Evolutionary conservation across 2,797 vertebrate genomes (phyloP).

Genomic region (Schizothorax lantsangensis): DNA sequence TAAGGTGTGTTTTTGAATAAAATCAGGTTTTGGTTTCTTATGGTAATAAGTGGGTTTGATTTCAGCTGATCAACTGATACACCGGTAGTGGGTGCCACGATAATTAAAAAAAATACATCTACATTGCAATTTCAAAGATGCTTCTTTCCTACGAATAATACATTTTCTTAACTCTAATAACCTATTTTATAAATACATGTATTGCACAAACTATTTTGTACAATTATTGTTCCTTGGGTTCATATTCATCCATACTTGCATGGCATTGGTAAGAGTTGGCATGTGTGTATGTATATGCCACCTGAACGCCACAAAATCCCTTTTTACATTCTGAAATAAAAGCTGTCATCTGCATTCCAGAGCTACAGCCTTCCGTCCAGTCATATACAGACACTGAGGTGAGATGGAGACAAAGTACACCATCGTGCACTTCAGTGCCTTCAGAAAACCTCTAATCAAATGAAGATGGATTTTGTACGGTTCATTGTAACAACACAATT

Average conservation of each 20-base stretch:
- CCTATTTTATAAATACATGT: background rate
- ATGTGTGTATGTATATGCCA: background rate
- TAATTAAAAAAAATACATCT: background rate
- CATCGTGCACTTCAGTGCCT: conserved; percentile 85
- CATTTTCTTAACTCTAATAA: background rate
- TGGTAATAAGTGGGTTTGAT: background rate
- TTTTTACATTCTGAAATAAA: background rate
- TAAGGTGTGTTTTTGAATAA: conserved; percentile 76
- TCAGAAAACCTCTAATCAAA: conserved; percentile 92
- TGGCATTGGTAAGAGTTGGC: background rate
- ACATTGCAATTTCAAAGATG: background rate
- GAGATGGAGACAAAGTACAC: conserved; percentile 71
- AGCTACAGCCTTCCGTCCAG: background rate
- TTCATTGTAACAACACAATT: conserved; percentile 88
- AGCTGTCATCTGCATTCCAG: background rate
- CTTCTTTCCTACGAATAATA: no score
- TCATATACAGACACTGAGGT: conserved; percentile 42
- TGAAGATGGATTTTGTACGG: conserved; percentile 96
- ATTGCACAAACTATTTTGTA: background rate
- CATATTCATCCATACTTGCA: background rate
- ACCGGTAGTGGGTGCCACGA: conserved; percentile 63
- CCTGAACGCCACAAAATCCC: background rate
- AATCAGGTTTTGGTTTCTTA: conserved; percentile 65
- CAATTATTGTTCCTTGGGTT: background rate
- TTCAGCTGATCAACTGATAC: background rate